Evolutionary conservation across 2,888 invertebrate species (phyloP).

Genomic region (Salpingus planirostris): DNA sequence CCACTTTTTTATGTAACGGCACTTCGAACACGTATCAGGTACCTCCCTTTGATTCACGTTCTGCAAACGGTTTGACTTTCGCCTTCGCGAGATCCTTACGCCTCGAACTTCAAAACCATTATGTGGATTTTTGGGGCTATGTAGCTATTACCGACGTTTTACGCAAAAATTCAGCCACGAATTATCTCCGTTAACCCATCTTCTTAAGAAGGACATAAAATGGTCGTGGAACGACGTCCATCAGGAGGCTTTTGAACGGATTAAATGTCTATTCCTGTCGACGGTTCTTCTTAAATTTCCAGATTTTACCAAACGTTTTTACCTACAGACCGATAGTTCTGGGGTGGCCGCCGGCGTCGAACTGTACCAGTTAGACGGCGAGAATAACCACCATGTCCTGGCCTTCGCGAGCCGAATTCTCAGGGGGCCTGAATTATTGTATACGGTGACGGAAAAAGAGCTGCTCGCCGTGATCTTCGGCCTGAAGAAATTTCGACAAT

Average conservation of each 20-base stretch:
- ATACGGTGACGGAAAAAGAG: background rate
- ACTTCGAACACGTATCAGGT: slow-evolving; percentile 4
- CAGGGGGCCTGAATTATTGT: no score
- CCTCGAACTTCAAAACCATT: background rate
- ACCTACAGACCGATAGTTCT: background rate
- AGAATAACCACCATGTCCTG: background rate
- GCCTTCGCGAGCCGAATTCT: no score
- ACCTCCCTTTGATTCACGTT: background rate
- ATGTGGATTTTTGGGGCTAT: background rate
- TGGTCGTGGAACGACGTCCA: background rate
- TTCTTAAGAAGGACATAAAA: background rate
- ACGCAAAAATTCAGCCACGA: background rate
- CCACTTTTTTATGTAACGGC: no score
- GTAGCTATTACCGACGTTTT: background rate
- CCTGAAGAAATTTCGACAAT: background rate
- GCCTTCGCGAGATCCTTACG: background rate
- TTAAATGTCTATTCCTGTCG: background rate
- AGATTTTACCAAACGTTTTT: background rate
- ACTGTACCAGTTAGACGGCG: background rate
- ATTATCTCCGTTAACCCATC: background rate
- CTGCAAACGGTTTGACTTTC: no score
- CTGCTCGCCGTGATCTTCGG: background rate
- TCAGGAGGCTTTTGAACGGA: background rate
- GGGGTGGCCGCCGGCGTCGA: background rate
- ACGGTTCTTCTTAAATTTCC: background rate